Percentiles rank a stretch among this genome's conserved stretches.
Evolutionary conservation across 2,888 invertebrate species (phyloP).

Genomic region (Melanostoma mellinum): DNA sequence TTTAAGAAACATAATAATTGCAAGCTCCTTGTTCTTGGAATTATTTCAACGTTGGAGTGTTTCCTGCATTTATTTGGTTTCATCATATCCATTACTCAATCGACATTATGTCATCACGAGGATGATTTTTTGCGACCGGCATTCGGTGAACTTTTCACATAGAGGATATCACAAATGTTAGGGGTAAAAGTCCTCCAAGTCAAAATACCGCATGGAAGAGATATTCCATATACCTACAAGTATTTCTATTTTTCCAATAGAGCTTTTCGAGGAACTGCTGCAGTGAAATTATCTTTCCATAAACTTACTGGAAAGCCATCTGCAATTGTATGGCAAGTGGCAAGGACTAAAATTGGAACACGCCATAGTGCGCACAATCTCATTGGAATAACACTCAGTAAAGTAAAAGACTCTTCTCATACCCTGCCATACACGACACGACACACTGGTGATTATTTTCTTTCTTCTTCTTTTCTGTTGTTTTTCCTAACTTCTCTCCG

Average conservation of each 20-base stretch:
- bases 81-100: slow-evolving; percentile 71
- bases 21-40: not conserved
- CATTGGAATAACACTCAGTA: slow-evolving; percentile 24
- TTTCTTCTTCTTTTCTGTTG: too few species aligned
- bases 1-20: slow-evolving; percentile 21
- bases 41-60: slow-evolving; percentile 16
- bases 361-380: slow-evolving; percentile 51
- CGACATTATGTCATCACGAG: slow-evolving; percentile 70
- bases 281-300: slow-evolving; percentile 71
- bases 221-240: slow-evolving; percentile 36
- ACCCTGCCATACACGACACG: slow-evolving; percentile 19
- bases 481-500: too few species aligned
- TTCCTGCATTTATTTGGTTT: slow-evolving; percentile 65
- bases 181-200: slow-evolving; percentile 60
- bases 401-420: slow-evolving; percentile 13
- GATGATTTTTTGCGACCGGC: slow-evolving; percentile 68
- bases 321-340: slow-evolving; percentile 54
- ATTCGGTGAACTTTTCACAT: slow-evolving; percentile 59
- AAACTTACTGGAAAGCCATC: slow-evolving; percentile 62
- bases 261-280: slow-evolving; percentile 66
- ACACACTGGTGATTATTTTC: not conserved
- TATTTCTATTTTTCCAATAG: slow-evolving; percentile 27
- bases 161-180: slow-evolving; percentile 53
- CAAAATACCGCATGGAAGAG: slow-evolving; percentile 56
- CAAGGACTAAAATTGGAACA: slow-evolving; percentile 65